phyloP scores from a whole-genome alignment of 1,140 invertebrate genomes.

The Armadillidium nasatum region DNA sequence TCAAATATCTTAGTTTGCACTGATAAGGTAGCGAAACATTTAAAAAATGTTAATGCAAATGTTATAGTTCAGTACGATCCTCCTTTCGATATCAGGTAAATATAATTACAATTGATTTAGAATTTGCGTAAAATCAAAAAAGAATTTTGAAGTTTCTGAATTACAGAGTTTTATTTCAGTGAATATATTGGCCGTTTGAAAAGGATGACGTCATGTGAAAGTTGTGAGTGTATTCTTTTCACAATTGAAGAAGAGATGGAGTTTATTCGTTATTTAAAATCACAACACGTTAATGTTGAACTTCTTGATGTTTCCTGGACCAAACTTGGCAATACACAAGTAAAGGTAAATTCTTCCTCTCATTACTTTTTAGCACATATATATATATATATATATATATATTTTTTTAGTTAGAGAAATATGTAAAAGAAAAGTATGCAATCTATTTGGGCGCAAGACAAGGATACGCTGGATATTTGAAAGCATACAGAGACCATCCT shows the following conservation, averaged over 20 bases:
- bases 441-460: background rate
- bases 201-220: background rate
- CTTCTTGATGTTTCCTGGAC: background rate
- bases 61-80: slow-evolving; percentile 99
- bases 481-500: background rate
- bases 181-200: background rate
- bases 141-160: background rate
- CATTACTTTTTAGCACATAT: background rate
- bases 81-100: slow-evolving; percentile 89
- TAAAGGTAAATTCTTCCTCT: background rate
- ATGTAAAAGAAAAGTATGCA: background rate
- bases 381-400: background rate
- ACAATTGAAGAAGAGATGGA: background rate
- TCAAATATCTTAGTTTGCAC: slow-evolving; percentile 92
- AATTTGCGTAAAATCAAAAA: background rate
- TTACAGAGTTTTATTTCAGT: background rate
- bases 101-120: background rate
- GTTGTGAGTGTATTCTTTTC: background rate
- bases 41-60: slow-evolving; percentile 95
- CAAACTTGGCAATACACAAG: background rate
- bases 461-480: background rate
- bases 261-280: background rate
- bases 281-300: background rate
- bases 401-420: background rate
- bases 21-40: slow-evolving; percentile 93